phyloP scores from a whole-genome alignment of 2,113 vertebrate species.

The Pheucticus melanocephalus region DNA sequence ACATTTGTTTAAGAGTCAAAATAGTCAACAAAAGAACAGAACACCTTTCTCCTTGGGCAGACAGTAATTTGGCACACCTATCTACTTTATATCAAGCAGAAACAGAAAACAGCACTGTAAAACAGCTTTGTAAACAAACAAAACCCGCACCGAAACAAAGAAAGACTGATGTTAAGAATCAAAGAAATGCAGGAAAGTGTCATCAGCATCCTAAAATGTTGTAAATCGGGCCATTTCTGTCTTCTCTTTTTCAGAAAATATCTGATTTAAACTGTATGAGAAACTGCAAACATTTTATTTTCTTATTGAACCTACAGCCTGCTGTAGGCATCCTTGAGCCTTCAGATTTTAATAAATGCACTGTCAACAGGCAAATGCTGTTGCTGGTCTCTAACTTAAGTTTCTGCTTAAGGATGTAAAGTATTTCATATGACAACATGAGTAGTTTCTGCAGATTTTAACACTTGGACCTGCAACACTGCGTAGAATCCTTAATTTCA shows the following conservation, averaged over 20 bases:
- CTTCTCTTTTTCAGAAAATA: background rate
- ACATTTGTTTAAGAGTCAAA: constrained; percentile 11
- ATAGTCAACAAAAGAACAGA: background rate
- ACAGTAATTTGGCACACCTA: background rate
- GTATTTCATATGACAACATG: background rate
- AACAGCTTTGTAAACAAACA: background rate
- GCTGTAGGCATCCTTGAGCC: background rate
- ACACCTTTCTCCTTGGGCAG: background rate
- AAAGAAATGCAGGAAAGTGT: background rate
- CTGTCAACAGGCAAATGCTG: background rate
- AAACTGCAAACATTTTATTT: background rate
- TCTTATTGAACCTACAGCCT: background rate
- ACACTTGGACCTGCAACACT: background rate
- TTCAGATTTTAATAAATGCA: background rate
- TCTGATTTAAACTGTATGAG: background rate
- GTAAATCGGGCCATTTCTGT: background rate
- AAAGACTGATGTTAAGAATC: background rate
- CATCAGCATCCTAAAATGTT: background rate
- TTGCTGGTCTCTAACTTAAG: background rate
- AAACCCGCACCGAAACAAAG: background rate
- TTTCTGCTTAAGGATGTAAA: background rate
- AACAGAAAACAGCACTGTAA: background rate
- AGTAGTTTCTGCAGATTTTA: background rate
- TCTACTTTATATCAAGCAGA: background rate
- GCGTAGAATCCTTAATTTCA: background rate